phyloP scores from a whole-genome alignment of 2,797 vertebrate species.

The Odontamblyopus lacepedii region DNA sequence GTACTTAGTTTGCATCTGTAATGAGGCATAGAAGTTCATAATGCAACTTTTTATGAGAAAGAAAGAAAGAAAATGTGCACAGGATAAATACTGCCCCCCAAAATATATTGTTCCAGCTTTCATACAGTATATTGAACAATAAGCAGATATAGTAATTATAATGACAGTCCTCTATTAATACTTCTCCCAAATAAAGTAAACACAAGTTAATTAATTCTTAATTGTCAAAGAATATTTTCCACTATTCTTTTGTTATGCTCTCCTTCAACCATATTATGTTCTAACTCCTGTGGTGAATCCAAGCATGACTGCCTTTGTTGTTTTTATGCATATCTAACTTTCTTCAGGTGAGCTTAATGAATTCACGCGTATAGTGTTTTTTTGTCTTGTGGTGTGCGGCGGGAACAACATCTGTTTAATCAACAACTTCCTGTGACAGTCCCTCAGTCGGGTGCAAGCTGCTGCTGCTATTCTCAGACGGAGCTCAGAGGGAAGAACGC shows the following conservation, averaged over 20 bases:
- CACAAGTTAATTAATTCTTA: background rate
- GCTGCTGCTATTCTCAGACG: constrained; percentile 66
- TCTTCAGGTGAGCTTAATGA: constrained; percentile 71
- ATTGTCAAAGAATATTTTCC: constrained; percentile 53
- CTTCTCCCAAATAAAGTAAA: too few relatives aligned
- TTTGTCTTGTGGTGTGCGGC: constrained; percentile 52
- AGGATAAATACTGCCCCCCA: too few relatives aligned
- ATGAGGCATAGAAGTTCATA: too few relatives aligned
- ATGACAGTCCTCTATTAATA: too few relatives aligned
- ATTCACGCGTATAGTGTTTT: constrained; percentile 63
- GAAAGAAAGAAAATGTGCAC: too few relatives aligned
- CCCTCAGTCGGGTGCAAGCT: constrained; percentile 60
- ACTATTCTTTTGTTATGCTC: constrained; percentile 24
- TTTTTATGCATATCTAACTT: constrained; percentile 43
- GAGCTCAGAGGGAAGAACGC: constrained; percentile 55
- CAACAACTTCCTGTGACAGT: constrained; percentile 74
- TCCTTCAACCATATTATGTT: constrained; percentile 27
- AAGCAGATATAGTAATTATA: too few relatives aligned
- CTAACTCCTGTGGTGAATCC: constrained; percentile 35
- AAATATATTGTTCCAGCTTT: too few relatives aligned
- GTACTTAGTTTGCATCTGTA: too few relatives aligned
- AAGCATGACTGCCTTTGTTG: constrained; percentile 50
- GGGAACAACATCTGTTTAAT: constrained; percentile 74
- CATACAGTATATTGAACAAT: too few relatives aligned
- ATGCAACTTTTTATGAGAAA: too few relatives aligned